Evolutionary conservation across 2,113 vertebrate genomes (phyloP), one percentile per base, ranked within the genome.

Genomic region (Acrocephalus arundinaceus): DNA sequence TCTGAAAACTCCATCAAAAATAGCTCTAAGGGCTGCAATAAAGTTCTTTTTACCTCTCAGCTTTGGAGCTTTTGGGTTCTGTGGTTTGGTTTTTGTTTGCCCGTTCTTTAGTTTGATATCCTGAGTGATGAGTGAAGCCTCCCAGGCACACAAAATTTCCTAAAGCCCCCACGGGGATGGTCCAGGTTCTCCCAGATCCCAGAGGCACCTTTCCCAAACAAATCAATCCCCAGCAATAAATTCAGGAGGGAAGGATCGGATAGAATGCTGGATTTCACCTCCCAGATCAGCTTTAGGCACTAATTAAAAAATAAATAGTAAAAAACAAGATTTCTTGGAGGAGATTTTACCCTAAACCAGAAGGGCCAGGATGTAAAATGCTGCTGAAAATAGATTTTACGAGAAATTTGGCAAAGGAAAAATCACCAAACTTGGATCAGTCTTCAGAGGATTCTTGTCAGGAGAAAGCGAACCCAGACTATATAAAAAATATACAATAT

Each of bases 311-410:
- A 46, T 39, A 39, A 65, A 28, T 6, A 7, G 3, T 10, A 20
- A 51, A 24, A 61, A 39, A 43, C 59, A 49, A 7, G 0, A 7
- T 6, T 63, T 33, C 3, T 52, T 33, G 8, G 41, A 48, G 45
- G 78, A 85, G 77, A 94, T 97, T 78, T 95, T 93, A 95, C 62
- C 85, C 62, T 70, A 93, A 97, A 22, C 0, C 45, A 83, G 65
- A 74, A 91, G 59, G 76, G 63, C 74, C 37, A 31, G 39, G 59
- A 84, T 80, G 72, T 70, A 91, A 92, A 95, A 78, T 23, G 89
- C 72, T 51, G 43, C 76, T 61, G 45, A 14, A 61, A 89, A 94
- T 25, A 52, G 48, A n/a, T 55, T 67, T 35, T 13, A 54, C 77
- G 59, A 14, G 16, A 51, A 51, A 70, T 88, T n/a, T 91, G 43